These are phyloP conservation scores for Nycticebus coucang DNA, from an alignment of 2,113 vertebrate species.

Conservation along the genomic window DNA sequence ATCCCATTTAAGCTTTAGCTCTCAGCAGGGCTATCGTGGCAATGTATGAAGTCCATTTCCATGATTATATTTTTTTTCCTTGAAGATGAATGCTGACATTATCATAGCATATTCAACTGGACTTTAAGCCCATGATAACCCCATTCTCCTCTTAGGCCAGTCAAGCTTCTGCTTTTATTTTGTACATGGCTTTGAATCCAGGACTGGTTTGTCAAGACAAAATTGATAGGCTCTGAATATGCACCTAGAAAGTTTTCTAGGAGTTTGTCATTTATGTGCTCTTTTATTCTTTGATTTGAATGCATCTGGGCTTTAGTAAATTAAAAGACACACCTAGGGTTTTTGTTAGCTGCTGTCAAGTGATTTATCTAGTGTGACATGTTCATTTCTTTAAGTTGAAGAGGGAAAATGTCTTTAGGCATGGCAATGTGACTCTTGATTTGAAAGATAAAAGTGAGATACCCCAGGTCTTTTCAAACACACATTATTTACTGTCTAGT, in stretches of 20 bases:
- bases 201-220: slow-evolving; percentile 62
- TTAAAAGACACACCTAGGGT: slow-evolving; percentile 75
- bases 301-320: slow-evolving; percentile 67
- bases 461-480: slow-evolving; percentile 46
- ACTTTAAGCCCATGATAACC: neutral
- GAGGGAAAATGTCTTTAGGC: slow-evolving; percentile 75
- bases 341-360: slow-evolving; percentile 73
- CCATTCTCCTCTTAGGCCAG: slow-evolving; percentile 20
- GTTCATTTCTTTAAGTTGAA: slow-evolving; percentile 79
- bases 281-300: slow-evolving; percentile 72
- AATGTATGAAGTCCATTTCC: slow-evolving; percentile 25
- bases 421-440: slow-evolving; percentile 70
- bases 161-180: slow-evolving; percentile 48
- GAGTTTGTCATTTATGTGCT: slow-evolving; percentile 34
- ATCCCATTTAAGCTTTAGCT: slow-evolving; percentile 49
- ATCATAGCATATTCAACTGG: neutral
- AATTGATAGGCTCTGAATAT: slow-evolving; percentile 34
- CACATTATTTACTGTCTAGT: slow-evolving; percentile 74
- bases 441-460: slow-evolving; percentile 73
- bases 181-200: slow-evolving; percentile 50
- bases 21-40: slow-evolving; percentile 21
- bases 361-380: slow-evolving; percentile 74
- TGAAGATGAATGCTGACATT: slow-evolving; percentile 15
- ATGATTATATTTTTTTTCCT: neutral
- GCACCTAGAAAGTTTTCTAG: slow-evolving; percentile 64